Base-by-base conservation (phyloP, 1,140 invertebrate species). In the Apis cerana region DNA sequence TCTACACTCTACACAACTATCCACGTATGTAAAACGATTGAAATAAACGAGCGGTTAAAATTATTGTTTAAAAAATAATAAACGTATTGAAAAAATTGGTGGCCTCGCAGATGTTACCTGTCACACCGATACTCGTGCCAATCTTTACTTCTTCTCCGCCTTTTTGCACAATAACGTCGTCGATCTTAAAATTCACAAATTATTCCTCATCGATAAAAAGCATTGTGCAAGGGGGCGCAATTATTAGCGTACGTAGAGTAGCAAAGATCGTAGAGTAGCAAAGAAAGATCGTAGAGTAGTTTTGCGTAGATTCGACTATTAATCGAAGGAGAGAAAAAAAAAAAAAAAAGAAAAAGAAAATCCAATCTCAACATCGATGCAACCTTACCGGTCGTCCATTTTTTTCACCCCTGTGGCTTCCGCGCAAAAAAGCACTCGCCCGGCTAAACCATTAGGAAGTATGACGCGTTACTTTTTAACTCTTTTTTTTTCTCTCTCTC, bases 1-100 rank as follows among this genome's bases (percentile, higher is more conserved):
- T 92, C 93, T 94, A 94, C 94, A 92, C 93, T 93, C 94, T 94
- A 94, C 94, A 92, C 90, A 90, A 93, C 91, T 93, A 93, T 92
- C 90, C 89, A 93, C 90, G 89, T 92, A 92, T 92, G 91, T 92
- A 93, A 93, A 92, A 93, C 89, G 86, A 92, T 90, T 92, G 89
- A 91, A 93, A 92, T 93, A 93, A 92, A 92, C 91, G 90, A 91
- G 92, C 92, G 91, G 94, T 92, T 94, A 94, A 93, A 92, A 91
- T 93, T 90, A 93, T 93, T 92, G 92, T 93, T 93, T 92, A 92
- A 92, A 93, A 93, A 93, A 92, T 92, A 92, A 92, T 92, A 90
- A 92, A 90, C 84, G 88, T 89, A 85, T 90, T 86, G 79, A 88
- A 86, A 88, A 89, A 85, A 52, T 43, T 78, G 43, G 17, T 79